Evolutionary conservation across 2,888 invertebrate genomes (phyloP).

Genomic region (Nymphalis urticae): DNA sequence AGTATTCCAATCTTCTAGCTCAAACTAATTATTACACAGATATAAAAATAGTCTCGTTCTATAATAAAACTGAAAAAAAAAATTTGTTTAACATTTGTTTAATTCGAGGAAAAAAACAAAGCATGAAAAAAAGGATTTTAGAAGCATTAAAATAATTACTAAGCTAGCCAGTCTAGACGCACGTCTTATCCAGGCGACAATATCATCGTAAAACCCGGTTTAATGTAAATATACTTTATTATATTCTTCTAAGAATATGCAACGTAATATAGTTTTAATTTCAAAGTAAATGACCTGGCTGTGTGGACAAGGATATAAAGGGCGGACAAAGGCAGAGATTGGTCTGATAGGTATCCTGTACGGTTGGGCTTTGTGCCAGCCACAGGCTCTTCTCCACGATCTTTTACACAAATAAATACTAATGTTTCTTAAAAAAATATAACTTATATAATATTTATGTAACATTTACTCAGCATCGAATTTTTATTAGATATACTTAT

Average conservation of each 20-base stretch:
- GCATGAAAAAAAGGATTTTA: not conserved
- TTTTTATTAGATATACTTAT: too few relatives aligned
- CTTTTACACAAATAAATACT: conserved; percentile 17
- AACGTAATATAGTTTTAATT: conserved; percentile 23
- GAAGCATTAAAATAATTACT: conserved; percentile 14
- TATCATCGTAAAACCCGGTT: conserved; percentile 12
- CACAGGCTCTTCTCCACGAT: conserved; percentile 19
- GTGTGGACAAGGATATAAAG: conserved; percentile 29
- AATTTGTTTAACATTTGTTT: not conserved
- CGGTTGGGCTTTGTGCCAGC: conserved; percentile 32
- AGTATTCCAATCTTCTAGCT: too few relatives aligned
- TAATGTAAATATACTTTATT: conserved; percentile 9
- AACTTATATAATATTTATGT: too few relatives aligned
- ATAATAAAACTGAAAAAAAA: not conserved
- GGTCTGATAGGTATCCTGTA: conserved; percentile 33
- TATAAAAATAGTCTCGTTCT: too few relatives aligned
- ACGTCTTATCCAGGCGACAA: conserved; percentile 9
- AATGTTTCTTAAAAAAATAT: not conserved
- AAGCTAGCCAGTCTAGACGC: conserved; percentile 14
- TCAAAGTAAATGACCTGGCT: conserved; percentile 32
- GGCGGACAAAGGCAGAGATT: conserved; percentile 30
- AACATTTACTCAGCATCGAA: too few relatives aligned
- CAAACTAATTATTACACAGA: too few relatives aligned
- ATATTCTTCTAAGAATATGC: conserved; percentile 12
- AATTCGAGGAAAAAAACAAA: not conserved